Evolutionary conservation across 2,113 vertebrate genomes (phyloP), one percentile per base, ranked within the genome.

Genomic region (Onychorhynchus coronatus): DNA sequence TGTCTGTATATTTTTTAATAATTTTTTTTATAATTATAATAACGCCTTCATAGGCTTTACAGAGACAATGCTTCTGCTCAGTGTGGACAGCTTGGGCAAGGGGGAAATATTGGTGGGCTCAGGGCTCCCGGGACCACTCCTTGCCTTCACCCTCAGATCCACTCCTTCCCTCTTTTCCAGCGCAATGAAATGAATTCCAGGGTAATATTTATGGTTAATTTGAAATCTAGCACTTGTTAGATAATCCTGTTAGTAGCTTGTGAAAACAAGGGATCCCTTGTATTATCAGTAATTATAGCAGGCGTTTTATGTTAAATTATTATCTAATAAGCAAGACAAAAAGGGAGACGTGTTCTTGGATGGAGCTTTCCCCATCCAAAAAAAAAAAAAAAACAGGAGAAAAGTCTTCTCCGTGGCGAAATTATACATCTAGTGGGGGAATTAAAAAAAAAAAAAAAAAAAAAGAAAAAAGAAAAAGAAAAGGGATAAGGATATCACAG

Each of bases 191-290:
- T 96, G 58, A 97, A 97, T 97, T 95, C 84, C 50, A 68, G 81
- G 35, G 67, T 93, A 77, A 88, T 79, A 88, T 96, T 91, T 95
- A 93, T 96, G 95, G 93, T 95, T 98, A 95, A 97, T 97, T 98
- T 97, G 95, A 95, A 97, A 95, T 90, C 97, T 31, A 91, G 84
- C 97, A 80, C 89, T 95, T 91, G 96, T 95, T 93, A 93, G 88
- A 85, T 97, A 97, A 98, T 97, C 97, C 97, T 95, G 97, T 98
- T 98, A 97, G 96, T 89, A 92, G 93, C 95, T 88, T 76, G 95
- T 68, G 17, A 97, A 98, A 97, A 97, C 91, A 95, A 97, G 90
- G 79, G 82, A 82, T 77, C 78, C 76, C 91, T 85, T 59, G 87
- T 93, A 75, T 65, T 81, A 47, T 86, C 94, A 17, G 73, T 72